Percentiles rank a stretch among this genome's conserved stretches.
Evolutionary conservation across 2,113 vertebrate species (phyloP).

Genomic region (Jacana jacana): DNA sequence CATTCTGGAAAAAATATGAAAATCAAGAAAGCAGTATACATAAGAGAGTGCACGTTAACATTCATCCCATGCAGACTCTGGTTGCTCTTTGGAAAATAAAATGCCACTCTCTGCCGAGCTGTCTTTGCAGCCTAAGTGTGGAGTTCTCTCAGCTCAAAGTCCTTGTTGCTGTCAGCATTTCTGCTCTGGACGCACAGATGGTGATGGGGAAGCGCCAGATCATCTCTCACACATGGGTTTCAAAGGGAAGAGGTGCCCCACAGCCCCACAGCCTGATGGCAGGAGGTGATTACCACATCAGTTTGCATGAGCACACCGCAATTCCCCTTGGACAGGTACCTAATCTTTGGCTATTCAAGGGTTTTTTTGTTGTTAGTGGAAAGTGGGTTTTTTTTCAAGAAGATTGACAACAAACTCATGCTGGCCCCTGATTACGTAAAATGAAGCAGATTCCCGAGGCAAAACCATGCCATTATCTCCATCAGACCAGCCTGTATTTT

Average conservation of each 20-base stretch:
- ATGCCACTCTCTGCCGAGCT: neutral
- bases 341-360: neutral
- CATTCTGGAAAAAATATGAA: neutral
- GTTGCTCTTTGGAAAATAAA: neutral
- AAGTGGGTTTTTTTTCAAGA: neutral
- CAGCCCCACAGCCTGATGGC: neutral
- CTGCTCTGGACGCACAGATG: neutral
- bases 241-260: accelerated
- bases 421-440: neutral
- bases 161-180: neutral
- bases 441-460: neutral
- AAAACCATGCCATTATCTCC: neutral
- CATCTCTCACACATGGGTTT: neutral
- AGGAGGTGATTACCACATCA: neutral
- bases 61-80: neutral
- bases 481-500: neutral
- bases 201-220: neutral
- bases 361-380: neutral
- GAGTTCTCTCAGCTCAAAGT: neutral
- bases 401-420: neutral
- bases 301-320: neutral
- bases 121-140: neutral
- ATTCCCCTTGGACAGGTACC: neutral
- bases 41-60: neutral
- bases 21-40: neutral